Evolutionary conservation across 2,797 vertebrate genomes (phyloP).

Genomic region (Ctenopoma multispine): DNA sequence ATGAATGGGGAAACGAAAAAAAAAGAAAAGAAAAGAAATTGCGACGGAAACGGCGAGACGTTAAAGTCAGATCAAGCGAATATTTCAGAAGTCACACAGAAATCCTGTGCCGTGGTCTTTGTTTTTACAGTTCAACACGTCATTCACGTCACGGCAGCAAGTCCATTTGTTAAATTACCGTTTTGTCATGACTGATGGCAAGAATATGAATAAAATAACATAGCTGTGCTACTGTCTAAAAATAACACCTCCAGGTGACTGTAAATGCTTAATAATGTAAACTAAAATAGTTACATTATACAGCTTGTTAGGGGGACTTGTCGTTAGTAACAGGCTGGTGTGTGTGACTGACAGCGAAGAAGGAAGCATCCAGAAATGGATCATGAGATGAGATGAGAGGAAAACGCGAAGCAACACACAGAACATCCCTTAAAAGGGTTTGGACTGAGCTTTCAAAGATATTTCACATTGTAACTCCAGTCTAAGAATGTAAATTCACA

Average conservation of each 20-base stretch:
- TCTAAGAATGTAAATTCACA: not conserved
- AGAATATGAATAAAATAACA: too few species aligned
- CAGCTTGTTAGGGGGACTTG: not conserved
- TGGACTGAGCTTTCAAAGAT: not conserved
- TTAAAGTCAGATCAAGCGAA: conserved; percentile 44
- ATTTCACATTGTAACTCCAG: not conserved
- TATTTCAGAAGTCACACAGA: conserved; percentile 35
- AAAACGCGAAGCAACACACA: conserved; percentile 1
- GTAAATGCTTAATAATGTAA: conserved; percentile 19
- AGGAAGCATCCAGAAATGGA: conserved; percentile 5
- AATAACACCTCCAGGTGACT: not conserved
- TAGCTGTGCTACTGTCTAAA: conserved; percentile 2
- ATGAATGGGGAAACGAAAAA: conserved; percentile 33
- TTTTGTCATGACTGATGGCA: conserved; percentile 1
- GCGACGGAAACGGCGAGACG: conserved; percentile 33
- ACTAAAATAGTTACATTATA: conserved; percentile 4
- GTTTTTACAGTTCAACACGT: not conserved
- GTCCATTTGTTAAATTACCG: not conserved
- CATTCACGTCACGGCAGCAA: not conserved
- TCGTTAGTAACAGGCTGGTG: not conserved
- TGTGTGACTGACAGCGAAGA: conserved; percentile 9
- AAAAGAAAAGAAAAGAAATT: not conserved
- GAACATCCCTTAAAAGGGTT: not conserved
- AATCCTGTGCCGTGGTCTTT: not conserved
- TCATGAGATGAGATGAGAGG: conserved; percentile 22